Base-by-base conservation (phyloP, 2,797 vertebrate genomes). In the Melanotaenia nigrans region DNA sequence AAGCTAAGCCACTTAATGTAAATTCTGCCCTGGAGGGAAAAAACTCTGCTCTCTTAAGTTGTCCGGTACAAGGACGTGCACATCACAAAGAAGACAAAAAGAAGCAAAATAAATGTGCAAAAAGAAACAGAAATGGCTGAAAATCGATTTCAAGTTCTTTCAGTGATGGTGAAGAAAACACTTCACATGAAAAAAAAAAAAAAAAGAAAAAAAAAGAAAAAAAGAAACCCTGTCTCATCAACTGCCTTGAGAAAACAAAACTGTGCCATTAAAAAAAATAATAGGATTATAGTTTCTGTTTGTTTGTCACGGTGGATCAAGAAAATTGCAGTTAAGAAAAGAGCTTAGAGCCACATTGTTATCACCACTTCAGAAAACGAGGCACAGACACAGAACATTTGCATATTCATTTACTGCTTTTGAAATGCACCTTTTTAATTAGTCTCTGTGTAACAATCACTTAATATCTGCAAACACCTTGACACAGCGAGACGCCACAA, bases 301-400 rank as follows among this genome's bases (percentile, higher is more conserved):
- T 95, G 94, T 95, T 95, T 95, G 95, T 95, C 94, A 95, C 78
- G 94, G 93, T 90, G 94, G 95, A 95, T 95, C 91, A 95, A 87
- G 90, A 84, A 94, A 94, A 95, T 93, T 92, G 89, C 82, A 92
- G 93, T 93, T 94, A 94, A 93, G 92, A 92, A 91, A 92, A 88
- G 90, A 90, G 95, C 94, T 95, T 93, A 94, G 92, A 93, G 92
- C 86, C 85, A 89, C 90, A 91, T 92, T 90, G 91, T 95, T 95
- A 95, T 95, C 94, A 57, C 83, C 82, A 84, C 90, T 93, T 92
- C 87, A 88, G 90, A 89, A 92, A 91, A 90, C 70, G 87, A 90
- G 86, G 77, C 82, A 64, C 85, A 92, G 87, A 91, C 86, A 89
- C 85, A 77, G 77, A 70, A 85, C 72, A 93, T 95, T 94, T 94